Evolutionary conservation across 2,797 vertebrate genomes (phyloP).

Genomic region (Acridotheres tristis): DNA sequence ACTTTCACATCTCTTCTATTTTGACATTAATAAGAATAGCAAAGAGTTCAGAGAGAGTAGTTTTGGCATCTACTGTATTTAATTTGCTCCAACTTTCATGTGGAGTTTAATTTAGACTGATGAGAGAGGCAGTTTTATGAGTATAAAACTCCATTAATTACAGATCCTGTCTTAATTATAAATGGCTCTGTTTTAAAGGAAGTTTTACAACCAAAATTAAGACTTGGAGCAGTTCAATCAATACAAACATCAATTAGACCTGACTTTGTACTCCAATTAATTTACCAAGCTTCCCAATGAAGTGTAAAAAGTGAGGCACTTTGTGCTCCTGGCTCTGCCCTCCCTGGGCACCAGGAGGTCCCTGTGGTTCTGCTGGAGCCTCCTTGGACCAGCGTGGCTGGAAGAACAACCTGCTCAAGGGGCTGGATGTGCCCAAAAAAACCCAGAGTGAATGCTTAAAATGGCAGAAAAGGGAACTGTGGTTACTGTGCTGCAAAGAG

Average conservation of each 20-base stretch:
- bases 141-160: conserved; percentile 66
- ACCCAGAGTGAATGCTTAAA: background rate
- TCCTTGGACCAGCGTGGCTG: background rate
- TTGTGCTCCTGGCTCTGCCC: conserved; percentile 16
- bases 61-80: conserved; percentile 31
- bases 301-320: conserved; percentile 6
- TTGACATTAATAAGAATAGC: conserved; percentile 19
- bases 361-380: conserved; percentile 1
- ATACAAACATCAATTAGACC: conserved; percentile 70
- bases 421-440: background rate
- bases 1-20: background rate
- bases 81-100: conserved; percentile 57
- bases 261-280: conserved; percentile 60
- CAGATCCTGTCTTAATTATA: conserved; percentile 69
- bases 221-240: conserved; percentile 61
- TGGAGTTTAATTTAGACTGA: conserved; percentile 69
- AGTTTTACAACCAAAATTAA: conserved; percentile 60
- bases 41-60: background rate
- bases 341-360: background rate
- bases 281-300: conserved; percentile 46
- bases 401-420: background rate
- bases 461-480: background rate
- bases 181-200: conserved; percentile 60
- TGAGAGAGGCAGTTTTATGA: conserved; percentile 63
- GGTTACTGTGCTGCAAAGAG: no score